Evolutionary conservation across 2,797 vertebrate species (phyloP).

Genomic region (Enteromius mattozi): DNA sequence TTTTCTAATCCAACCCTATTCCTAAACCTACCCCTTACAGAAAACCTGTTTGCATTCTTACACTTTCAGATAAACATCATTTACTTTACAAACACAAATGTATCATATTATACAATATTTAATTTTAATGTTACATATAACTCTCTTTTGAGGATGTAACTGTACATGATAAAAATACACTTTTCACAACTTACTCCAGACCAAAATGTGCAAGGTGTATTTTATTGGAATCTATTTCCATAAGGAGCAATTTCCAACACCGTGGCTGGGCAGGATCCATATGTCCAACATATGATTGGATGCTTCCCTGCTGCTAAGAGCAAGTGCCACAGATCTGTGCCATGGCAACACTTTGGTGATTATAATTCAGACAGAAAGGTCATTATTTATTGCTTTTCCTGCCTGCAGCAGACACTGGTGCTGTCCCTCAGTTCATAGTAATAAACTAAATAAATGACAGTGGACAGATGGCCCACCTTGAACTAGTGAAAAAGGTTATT

Average conservation of each 20-base stretch:
- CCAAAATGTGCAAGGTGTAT: not conserved
- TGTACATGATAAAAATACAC: not conserved
- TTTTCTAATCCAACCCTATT: too few species aligned
- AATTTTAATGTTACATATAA: not conserved
- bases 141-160: not conserved
- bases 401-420: conserved; percentile 54
- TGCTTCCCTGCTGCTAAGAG: conserved; percentile 57
- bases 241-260: conserved; percentile 35
- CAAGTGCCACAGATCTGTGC: conserved; percentile 50
- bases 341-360: conserved; percentile 65
- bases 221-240: conserved; percentile 23
- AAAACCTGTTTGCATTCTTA: too few species aligned
- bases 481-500: conserved; percentile 76
- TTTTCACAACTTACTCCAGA: not conserved
- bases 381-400: conserved; percentile 66
- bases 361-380: conserved; percentile 67
- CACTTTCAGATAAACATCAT: too few species aligned
- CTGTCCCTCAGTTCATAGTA: conserved; percentile 62
- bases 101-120: not conserved
- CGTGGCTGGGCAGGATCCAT: conserved; percentile 58
- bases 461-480: conserved; percentile 73
- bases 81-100: not conserved
- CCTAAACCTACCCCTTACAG: too few species aligned
- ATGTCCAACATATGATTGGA: conserved; percentile 61
- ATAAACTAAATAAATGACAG: conserved; percentile 80